phyloP scores from a whole-genome alignment of 2,888 invertebrate species.

The Autographa pulchrina region DNA sequence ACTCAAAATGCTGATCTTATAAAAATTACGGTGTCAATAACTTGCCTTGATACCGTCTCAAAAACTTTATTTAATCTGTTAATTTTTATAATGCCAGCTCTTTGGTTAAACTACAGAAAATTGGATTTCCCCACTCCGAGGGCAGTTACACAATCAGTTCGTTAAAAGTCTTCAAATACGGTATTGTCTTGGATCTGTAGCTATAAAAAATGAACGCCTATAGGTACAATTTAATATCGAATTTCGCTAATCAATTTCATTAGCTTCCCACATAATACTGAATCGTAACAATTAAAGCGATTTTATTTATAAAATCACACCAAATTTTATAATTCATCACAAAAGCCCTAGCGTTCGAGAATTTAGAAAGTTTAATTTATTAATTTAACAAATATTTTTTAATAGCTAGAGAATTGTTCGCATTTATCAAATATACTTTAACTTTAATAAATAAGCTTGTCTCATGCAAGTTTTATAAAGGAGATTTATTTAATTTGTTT shows the following conservation, averaged over 20 bases:
- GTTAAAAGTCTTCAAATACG: slow-evolving; percentile 68
- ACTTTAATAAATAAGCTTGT: slow-evolving; percentile 32
- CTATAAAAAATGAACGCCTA: slow-evolving; percentile 38
- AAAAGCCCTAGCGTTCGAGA: slow-evolving; percentile 50
- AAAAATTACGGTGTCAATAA: slow-evolving; percentile 32
- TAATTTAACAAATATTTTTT: slow-evolving; percentile 47
- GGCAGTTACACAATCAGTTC: slow-evolving; percentile 73
- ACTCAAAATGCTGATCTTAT: slow-evolving; percentile 53
- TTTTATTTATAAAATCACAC: slow-evolving; percentile 41
- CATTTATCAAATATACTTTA: slow-evolving; percentile 23
- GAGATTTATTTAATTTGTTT: slow-evolving; percentile 22
- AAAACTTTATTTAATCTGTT: slow-evolving; percentile 3
- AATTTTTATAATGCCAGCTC: slow-evolving; percentile 54
- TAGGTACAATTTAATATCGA: slow-evolving; percentile 24
- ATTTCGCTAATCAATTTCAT: slow-evolving; percentile 35
- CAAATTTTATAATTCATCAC: slow-evolving; percentile 40
- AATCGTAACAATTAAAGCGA: slow-evolving; percentile 55
- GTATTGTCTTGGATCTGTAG: slow-evolving; percentile 74
- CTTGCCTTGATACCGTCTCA: slow-evolving; percentile 3
- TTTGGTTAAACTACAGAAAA: slow-evolving; percentile 71
- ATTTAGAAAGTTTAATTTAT: slow-evolving; percentile 36
- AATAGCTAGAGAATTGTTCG: slow-evolving; percentile 50
- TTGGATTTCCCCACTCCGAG: slow-evolving; percentile 67
- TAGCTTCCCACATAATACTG: slow-evolving; percentile 60
- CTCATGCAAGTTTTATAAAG: slow-evolving; percentile 47